phyloP scores from a whole-genome alignment of 2,888 invertebrate genomes.

The Polia nebulosa region DNA sequence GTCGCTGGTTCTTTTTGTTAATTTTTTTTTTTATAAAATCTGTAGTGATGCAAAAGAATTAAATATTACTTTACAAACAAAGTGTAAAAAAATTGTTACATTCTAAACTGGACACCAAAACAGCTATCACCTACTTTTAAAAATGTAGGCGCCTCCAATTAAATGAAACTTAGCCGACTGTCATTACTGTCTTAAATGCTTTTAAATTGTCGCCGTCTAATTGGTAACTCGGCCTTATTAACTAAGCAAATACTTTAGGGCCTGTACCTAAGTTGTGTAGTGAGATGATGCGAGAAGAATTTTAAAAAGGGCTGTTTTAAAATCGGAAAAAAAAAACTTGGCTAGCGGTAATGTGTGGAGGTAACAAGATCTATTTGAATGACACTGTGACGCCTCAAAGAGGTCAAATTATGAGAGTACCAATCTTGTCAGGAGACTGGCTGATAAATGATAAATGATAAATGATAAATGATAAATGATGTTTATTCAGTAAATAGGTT shows the following conservation, averaged over 20 bases:
- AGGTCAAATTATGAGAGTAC: too few relatives aligned
- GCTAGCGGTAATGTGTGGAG: not conserved
- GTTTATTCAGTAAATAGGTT: too few relatives aligned
- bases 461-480: too few relatives aligned
- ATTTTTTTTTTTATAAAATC: too few relatives aligned
- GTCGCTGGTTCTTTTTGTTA: too few relatives aligned
- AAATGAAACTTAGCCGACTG: conserved; percentile 41
- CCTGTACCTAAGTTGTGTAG: not conserved
- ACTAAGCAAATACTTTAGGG: conserved; percentile 24
- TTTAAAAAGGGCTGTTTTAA: not conserved
- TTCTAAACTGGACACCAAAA: not conserved
- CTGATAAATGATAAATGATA: too few relatives aligned
- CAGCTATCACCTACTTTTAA: conserved; percentile 2
- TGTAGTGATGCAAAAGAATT: not conserved
- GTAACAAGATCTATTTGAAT: not conserved
- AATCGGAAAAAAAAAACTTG: not conserved
- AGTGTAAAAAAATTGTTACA: not conserved
- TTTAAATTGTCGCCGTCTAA: conserved; percentile 57
- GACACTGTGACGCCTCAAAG: too few relatives aligned
- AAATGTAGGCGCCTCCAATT: conserved; percentile 36
- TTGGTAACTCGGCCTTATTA: conserved; percentile 33
- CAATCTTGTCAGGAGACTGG: too few relatives aligned
- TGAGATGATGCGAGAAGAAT: not conserved
- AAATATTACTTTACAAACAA: not conserved
- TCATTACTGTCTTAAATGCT: conserved; percentile 53